Evolutionary conservation across 2,888 invertebrate species (phyloP), one percentile per base, ranked within the genome.

Genomic region (Pharmacophagus antenor): DNA sequence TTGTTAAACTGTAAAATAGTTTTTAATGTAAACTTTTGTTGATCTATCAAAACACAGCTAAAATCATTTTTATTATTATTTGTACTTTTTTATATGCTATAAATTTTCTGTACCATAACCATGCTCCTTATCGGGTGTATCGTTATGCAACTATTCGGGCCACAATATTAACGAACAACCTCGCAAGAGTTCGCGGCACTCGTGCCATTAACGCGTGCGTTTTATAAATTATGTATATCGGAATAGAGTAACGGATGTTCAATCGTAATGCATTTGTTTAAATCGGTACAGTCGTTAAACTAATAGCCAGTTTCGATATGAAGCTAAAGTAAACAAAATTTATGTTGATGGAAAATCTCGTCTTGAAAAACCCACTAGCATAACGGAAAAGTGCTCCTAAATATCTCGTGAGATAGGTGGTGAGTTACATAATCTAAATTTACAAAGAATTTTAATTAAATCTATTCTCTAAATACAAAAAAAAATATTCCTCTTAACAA

Each of bases 121-220:
- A 41, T 25, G 41, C 37, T 67, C 66, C 62, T 69, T 65, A 57
- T 67, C 65, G 67, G 62, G 54, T 58, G 53, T 46, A 23, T 15
- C 8, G 58, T 70, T 69, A 62, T 69, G 74, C 70, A 82, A 76
- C 67, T 65, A 78, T 76, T 70, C 67, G 67, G 76, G 77, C 76
- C 78, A 78, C 77, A 74, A 75, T 74, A 74, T 74, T 70, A 73
- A 72, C 73, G 66, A 67, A 69, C 65, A 62, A 58, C 56, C 64
- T 56, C 54, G 62, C 62, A 66, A 62, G 51, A 61, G 63, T 69
- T 71, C 65, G 61, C 64, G 68, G 62, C 62, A 67, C 65, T 66
- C 65, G 72, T 63, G 65, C 74, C 64, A 73, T 64, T 74, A 68
- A 71, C 47, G 37, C 37, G 41, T 48, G 22, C 47, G 58, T 58